Evolutionary conservation across 92 coral and sea anemone genomes (phyloP).

Genomic region (Paragorgia papillata): DNA sequence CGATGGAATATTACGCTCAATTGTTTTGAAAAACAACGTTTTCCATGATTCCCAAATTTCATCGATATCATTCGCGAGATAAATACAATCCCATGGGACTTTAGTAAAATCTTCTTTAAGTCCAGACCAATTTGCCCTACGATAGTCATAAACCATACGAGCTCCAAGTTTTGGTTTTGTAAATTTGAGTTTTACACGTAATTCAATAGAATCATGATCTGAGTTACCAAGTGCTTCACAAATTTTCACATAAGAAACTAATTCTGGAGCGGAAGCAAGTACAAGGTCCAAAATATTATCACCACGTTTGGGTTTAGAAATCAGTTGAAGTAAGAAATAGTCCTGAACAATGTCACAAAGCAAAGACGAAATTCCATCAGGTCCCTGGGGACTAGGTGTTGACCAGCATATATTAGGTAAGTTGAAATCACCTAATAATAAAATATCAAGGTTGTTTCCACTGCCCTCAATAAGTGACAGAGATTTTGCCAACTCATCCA

Average conservation of each 20-base stretch:
- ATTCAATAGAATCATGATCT: constrained; percentile 49
- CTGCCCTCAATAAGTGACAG: constrained; percentile 31
- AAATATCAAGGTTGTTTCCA: constrained; percentile 33
- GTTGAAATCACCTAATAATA: constrained; percentile 48
- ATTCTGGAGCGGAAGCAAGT: constrained; percentile 40
- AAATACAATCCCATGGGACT: constrained; percentile 53
- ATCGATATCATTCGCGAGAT: constrained; percentile 20
- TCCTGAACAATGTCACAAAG: constrained; percentile 46
- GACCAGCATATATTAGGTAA: constrained; percentile 35
- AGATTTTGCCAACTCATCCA: constrained; percentile 48
- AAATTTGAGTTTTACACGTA: constrained; percentile 33
- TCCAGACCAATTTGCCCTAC: constrained; percentile 50
- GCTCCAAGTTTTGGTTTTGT: constrained; percentile 27
- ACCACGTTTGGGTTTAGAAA: constrained; percentile 44
- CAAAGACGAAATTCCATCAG: constrained; percentile 35
- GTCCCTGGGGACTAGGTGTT: background rate
- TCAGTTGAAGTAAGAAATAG: constrained; percentile 49
- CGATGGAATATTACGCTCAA: constrained; percentile 48
- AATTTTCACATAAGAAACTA: constrained; percentile 40
- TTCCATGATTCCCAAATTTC: constrained; percentile 40
- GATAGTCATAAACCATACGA: constrained; percentile 48
- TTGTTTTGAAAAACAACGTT: constrained; percentile 38
- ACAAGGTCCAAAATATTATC: constrained; percentile 58
- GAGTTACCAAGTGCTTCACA: constrained; percentile 53
- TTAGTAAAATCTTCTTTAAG: constrained; percentile 48